Evolutionary conservation across 1,140 invertebrate genomes (phyloP).

Genomic region (Gerris buenoi): DNA sequence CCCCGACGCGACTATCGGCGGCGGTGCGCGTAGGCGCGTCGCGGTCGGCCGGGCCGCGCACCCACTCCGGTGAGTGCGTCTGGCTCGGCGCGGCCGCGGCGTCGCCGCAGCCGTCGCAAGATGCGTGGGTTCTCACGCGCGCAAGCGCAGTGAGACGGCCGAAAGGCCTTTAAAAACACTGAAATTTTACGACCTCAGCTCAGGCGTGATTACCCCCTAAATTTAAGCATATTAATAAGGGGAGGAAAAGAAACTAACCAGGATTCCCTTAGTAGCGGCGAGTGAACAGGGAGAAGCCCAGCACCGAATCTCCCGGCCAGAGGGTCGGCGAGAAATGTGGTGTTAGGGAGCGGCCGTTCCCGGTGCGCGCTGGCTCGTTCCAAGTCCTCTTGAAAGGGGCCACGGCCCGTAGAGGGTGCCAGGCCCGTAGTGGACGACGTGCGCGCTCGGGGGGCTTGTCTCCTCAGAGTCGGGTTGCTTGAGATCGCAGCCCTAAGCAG

Average conservation of each 20-base stretch:
- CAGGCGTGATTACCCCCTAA: constrained; percentile 58
- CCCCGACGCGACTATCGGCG: constrained; percentile 10
- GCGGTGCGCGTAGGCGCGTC: background rate
- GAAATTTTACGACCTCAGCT: constrained; percentile 40
- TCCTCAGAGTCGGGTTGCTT: constrained; percentile 68
- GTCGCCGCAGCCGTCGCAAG: too few species aligned
- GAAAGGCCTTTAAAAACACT: background rate
- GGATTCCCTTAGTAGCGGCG: constrained; percentile 76
- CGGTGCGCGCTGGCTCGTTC: constrained; percentile 35
- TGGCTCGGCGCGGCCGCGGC: too few species aligned
- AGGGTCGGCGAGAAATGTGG: constrained; percentile 40
- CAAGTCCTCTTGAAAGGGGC: constrained; percentile 55
- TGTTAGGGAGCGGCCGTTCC: constrained; percentile 40
- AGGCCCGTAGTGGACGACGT: constrained; percentile 43
- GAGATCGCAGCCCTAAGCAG: constrained; percentile 67
- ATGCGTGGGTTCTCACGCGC: too few species aligned
- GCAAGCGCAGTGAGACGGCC: constrained; percentile 19
- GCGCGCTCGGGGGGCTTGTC: constrained; percentile 35
- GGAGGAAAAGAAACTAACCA: constrained; percentile 84
- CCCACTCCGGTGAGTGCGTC: too few species aligned
- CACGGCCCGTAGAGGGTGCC: constrained; percentile 50
- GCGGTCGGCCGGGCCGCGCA: too few species aligned
- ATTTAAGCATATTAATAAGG: constrained; percentile 82
- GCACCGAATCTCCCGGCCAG: constrained; percentile 38
- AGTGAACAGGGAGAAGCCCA: constrained; percentile 66